Conservation (phyloP, 2,113 vertebrate species). For the Scartelaos histophorus region DNA sequence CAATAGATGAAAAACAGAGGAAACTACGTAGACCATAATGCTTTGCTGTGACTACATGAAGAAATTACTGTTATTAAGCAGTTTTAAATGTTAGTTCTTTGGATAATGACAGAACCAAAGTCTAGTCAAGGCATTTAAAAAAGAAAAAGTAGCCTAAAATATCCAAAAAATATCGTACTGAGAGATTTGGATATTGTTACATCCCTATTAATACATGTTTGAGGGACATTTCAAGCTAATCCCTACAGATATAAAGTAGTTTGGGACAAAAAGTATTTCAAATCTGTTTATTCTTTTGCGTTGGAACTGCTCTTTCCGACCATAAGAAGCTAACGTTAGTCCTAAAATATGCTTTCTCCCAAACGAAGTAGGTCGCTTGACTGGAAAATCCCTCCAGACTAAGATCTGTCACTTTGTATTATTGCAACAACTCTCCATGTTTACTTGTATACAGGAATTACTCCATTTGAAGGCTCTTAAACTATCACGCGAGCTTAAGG, state of each 20-base stretch:
- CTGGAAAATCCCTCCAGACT: not conserved
- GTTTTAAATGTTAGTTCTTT: too few relatives aligned
- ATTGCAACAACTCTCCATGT: not conserved
- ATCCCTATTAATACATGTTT: not conserved
- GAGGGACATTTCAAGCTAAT: constrained; percentile 9
- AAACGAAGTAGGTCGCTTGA: constrained; percentile 11
- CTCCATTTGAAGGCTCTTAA: not conserved
- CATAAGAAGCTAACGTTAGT: constrained; percentile 38
- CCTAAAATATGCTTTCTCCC: constrained; percentile 21
- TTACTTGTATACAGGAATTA: not conserved
- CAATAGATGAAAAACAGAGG: too few relatives aligned
- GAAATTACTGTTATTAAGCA: too few relatives aligned
- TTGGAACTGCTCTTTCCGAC: constrained; percentile 39
- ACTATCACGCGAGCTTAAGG: not conserved
- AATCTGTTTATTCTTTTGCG: constrained; percentile 53
- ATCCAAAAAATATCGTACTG: too few relatives aligned
- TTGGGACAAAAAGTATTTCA: constrained; percentile 40
- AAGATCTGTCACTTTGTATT: constrained; percentile 5
- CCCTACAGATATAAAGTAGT: constrained; percentile 33
- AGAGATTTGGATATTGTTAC: too few relatives aligned
- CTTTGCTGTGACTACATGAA: too few relatives aligned
- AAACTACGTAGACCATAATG: too few relatives aligned
- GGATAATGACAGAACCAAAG: too few relatives aligned
- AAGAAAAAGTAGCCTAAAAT: too few relatives aligned
- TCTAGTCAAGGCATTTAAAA: too few relatives aligned